Conservation (phyloP, 2,113 vertebrate species). For the Chionodraco myersi region DNA sequence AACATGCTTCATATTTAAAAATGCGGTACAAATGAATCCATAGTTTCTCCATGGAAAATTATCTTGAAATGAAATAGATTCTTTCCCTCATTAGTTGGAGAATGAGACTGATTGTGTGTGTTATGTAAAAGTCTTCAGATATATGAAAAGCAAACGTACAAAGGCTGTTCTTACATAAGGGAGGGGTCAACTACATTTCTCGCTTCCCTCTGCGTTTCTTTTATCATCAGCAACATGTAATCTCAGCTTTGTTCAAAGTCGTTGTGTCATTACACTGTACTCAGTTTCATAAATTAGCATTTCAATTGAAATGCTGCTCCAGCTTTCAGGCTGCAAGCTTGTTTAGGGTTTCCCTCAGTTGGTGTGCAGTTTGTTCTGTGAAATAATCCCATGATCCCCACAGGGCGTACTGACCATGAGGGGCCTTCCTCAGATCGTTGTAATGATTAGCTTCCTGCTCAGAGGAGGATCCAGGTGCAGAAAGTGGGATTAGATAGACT, state of each 20-base stretch:
- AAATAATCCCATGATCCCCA: slow-evolving; percentile 58
- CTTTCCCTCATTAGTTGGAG: neutral
- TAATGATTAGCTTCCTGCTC: slow-evolving; percentile 43
- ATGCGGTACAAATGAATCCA: too few species aligned
- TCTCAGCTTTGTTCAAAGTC: slow-evolving; percentile 55
- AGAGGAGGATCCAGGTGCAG: slow-evolving; percentile 30
- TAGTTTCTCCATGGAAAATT: neutral
- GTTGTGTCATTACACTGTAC: slow-evolving; percentile 39
- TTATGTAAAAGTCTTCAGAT: neutral
- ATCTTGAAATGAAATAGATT: slow-evolving; percentile 12
- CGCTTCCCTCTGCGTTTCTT: slow-evolving; percentile 12
- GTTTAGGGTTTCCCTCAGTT: slow-evolving; percentile 57
- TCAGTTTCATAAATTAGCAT: slow-evolving; percentile 70
- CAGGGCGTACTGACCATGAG: slow-evolving; percentile 37
- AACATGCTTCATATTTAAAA: too few species aligned
- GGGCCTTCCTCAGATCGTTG: slow-evolving; percentile 37
- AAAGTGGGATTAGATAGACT: neutral
- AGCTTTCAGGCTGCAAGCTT: slow-evolving; percentile 43
- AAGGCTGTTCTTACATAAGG: slow-evolving; percentile 1
- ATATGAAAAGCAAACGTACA: slow-evolving; percentile 43
- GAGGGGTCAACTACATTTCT: slow-evolving; percentile 37
- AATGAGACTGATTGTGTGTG: slow-evolving; percentile 7
- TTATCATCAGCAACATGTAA: slow-evolving; percentile 37
- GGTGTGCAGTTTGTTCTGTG: slow-evolving; percentile 43
- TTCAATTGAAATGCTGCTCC: slow-evolving; percentile 74